Evolutionary conservation across 2,113 vertebrate species (phyloP).

Genomic region (Caracal caracal): DNA sequence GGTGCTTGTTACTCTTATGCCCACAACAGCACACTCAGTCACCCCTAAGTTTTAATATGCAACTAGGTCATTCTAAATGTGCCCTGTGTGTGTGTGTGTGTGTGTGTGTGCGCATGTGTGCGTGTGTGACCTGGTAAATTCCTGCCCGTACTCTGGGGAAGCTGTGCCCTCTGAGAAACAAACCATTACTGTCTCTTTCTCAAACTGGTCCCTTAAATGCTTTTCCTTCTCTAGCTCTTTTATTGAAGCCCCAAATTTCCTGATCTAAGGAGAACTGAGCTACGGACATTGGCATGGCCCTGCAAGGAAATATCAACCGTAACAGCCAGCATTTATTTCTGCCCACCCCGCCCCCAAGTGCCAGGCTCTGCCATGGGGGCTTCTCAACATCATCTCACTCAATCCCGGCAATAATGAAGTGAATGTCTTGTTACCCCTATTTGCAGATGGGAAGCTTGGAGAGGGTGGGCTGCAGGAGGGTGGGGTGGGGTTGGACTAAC

Average conservation of each 20-base stretch:
- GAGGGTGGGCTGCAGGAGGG: not conserved
- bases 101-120: not conserved
- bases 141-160: not conserved
- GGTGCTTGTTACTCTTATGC: not conserved
- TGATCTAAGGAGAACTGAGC: not conserved
- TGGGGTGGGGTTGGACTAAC: not conserved
- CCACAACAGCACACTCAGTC: constrained; percentile 46
- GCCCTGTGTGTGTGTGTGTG: not conserved
- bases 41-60: not conserved
- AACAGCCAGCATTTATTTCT: not conserved
- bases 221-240: not conserved
- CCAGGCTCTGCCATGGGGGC: no score
- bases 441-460: not conserved
- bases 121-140: not conserved
- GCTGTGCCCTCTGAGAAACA: not conserved
- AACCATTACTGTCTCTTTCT: not conserved
- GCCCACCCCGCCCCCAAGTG: no score
- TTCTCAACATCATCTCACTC: fast-evolving
- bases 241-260: not conserved
- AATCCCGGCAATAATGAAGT: not conserved
- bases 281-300: not conserved
- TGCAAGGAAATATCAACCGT: not conserved
- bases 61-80: not conserved
- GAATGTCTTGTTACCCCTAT: no score
- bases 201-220: not conserved